These are phyloP conservation scores for Lophotriccus pileatus DNA, from an alignment of 2,797 vertebrate genomes.

Conservation along the genomic window DNA sequence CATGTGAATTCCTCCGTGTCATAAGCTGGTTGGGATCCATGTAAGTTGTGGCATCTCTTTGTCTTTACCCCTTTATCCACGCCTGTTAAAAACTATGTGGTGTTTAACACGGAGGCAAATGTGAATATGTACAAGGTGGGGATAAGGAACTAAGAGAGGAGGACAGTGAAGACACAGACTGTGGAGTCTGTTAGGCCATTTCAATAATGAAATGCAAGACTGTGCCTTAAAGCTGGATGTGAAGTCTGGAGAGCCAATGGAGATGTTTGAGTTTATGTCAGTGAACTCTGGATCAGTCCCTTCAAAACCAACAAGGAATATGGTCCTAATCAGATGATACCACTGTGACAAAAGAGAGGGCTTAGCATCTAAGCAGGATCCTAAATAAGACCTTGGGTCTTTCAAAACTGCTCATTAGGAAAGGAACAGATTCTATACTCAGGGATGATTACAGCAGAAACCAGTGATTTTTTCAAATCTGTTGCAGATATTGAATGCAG, in stretches of 20 bases:
- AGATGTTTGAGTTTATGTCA: not conserved
- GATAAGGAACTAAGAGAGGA: not conserved
- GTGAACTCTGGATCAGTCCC: not conserved
- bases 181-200: not conserved
- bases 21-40: not conserved
- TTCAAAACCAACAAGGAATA: not conserved
- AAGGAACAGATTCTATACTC: not conserved
- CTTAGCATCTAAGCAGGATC: not conserved
- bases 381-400: not conserved
- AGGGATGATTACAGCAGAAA: not conserved
- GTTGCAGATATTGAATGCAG: not conserved
- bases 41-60: not conserved
- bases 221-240: not conserved
- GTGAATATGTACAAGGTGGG: not conserved
- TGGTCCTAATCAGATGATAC: not conserved
- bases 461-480: not conserved
- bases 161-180: not conserved
- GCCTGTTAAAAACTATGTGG: not conserved
- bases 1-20: slow-evolving; percentile 12
- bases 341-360: not conserved
- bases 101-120: not conserved
- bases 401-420: not conserved
- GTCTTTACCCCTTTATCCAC: not conserved
- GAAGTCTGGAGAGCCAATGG: not conserved
- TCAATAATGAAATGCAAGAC: not conserved